A percentile compares a stretch with the other conserved stretches of the same genome.
Evolutionary conservation across 2,113 vertebrate genomes (phyloP).

Genomic region (Pavo muticus): DNA sequence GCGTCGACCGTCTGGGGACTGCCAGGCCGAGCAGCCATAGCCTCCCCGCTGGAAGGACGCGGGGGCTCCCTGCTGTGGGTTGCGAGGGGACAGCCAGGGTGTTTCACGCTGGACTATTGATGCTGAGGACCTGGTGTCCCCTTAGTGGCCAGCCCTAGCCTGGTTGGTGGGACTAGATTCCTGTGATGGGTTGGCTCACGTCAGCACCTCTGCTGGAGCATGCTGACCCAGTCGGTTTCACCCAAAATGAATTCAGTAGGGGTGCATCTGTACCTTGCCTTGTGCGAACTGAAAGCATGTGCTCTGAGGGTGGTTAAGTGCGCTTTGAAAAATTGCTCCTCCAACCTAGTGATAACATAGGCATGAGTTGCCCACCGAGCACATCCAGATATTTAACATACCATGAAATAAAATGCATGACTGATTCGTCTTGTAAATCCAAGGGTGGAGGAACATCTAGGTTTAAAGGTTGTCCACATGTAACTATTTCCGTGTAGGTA

Average conservation of each 20-base stretch:
- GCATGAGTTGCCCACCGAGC: rapidly evolving
- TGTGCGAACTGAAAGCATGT: background rate
- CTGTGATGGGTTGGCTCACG: background rate
- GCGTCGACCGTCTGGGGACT: background rate
- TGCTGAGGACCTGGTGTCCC: background rate
- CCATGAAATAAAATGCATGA: rapidly evolving
- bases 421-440: rapidly evolving
- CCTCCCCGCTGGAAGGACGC: background rate
- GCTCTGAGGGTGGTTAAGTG: background rate
- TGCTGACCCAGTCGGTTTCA: background rate
- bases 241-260: background rate
- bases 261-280: background rate
- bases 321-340: background rate
- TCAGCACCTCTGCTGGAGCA: background rate
- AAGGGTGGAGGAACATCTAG: background rate
- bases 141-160: background rate
- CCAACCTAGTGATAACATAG: rapidly evolving
- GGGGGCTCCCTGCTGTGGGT: background rate
- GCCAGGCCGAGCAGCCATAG: background rate
- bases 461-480: background rate
- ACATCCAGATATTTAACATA: rapidly evolving
- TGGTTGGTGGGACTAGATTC: background rate
- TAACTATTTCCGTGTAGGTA: rapidly evolving
- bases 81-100: background rate
- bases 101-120: background rate